phyloP scores from a whole-genome alignment of 2,888 invertebrate genomes.

The Odiellus spinosus region DNA sequence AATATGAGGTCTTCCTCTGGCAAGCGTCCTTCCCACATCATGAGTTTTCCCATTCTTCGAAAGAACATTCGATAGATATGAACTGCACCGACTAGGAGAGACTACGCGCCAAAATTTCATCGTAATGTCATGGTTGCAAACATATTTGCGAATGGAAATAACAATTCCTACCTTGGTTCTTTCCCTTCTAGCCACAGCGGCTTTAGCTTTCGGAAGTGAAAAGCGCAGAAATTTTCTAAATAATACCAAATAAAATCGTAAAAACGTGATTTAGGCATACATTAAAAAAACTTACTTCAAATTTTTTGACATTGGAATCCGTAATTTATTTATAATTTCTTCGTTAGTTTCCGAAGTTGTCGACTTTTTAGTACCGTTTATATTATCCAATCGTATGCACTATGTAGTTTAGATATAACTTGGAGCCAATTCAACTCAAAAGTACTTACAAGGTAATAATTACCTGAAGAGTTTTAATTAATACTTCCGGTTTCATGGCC shows the following conservation, averaged over 20 bases:
- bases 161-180: background rate
- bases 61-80: conserved; percentile 5
- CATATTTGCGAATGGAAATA: background rate
- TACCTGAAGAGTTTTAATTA: conserved; percentile 7
- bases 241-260: too few species aligned
- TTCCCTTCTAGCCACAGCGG: conserved; percentile 5
- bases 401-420: too few species aligned
- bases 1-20: conserved; percentile 10
- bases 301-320: too few species aligned
- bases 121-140: background rate
- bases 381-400: too few species aligned
- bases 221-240: background rate
- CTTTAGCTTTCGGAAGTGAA: conserved; percentile 3
- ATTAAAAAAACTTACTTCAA: too few species aligned
- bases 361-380: too few species aligned
- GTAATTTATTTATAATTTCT: too few species aligned
- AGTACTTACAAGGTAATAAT: background rate
- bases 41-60: conserved; percentile 5
- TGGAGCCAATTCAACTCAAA: too few species aligned
- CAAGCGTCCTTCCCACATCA: conserved; percentile 10
- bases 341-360: too few species aligned
- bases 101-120: conserved; percentile 1
- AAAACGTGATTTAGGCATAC: too few species aligned
- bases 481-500: conserved; percentile 3
- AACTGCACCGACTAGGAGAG: conserved; percentile 3